Evolutionary conservation across 2,113 vertebrate genomes (phyloP), one percentile per base, ranked within the genome.

Genomic region (Rissa tridactyla): DNA sequence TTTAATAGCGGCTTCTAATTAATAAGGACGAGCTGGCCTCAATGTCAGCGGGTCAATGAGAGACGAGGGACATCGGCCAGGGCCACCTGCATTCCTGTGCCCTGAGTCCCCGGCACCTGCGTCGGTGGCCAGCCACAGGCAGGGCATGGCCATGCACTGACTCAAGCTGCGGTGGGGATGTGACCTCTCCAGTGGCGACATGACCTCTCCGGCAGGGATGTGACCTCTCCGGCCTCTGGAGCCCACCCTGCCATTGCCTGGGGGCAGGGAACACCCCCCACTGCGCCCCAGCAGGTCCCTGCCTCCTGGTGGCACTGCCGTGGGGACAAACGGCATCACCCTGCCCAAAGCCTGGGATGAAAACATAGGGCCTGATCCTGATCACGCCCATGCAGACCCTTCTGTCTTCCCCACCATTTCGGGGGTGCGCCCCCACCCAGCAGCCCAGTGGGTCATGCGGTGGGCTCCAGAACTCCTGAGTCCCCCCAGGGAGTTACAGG

Each of bases 141-240:
- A 92, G 88, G 94, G 95, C 91, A 77, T 3, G 5, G 91, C 92
- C 95, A 92, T 30, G 16, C n/a, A 0, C 55, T 95, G 92, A 96
- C 76, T 95, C 94, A 95, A 70, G 68, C 54, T 15, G 1, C 1
- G 0, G 19, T 1, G 1, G 21, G 71, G 62, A 52, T 15, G 0
- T 77, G 83, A 94, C 91, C 70, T 84, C 69, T 76, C 9, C 15
- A 5, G 26, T 8, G 5, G 52, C 22, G 23, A 72, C 5, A 26
- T 65, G 27, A 91, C 44, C 12, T 34, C 44, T 16, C 68, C 0
- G 1, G 16, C 1, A 0, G 21, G 54, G 64, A 49, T 23, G 0
- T 79, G 82, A 93, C 90, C 64, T 86, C 84, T 18, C 70, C 0
- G 0, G 47, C 22, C 52, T 47, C 46, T 3, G 23, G 65, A 90